Evolutionary conservation across 2,888 invertebrate species (phyloP), one percentile per base, ranked within the genome.

Genomic region (Thysanoteuthis rhombus): DNA sequence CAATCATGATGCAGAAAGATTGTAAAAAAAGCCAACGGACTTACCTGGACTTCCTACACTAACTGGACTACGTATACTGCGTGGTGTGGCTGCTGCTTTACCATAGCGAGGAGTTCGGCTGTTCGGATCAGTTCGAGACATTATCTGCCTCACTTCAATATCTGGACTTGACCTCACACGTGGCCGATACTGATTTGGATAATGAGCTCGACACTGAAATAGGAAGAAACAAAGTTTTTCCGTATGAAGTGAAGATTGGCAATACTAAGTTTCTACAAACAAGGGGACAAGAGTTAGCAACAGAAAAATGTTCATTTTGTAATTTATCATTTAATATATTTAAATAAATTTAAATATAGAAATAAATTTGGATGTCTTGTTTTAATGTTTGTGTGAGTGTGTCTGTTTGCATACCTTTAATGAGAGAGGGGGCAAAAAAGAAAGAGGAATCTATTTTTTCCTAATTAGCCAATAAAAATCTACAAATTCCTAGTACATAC

Each of bases 121-220:
- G 93, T 95, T 95, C 25, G 95, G 94, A 89, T 96, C 95, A 45
- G 95, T 94, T 22, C 95, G 94, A 19, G 96, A 95, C 96, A 97
- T 95, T 90, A 97, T 96, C 93, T 96, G 95, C 36, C 95, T 94
- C 40, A 97, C 97, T 94, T 97, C 97, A 36, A 96, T 96, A 94
- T 97, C 97, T 12, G 97, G 96, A 89, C 96, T 96, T 22, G 95
- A 95, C 92, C 95, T 95, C 25, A 94, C 94, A 39, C 94, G 94
- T 94, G 96, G 96, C 94, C 95, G 93, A 96, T 96, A 97, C 92
- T 96, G 96, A n/a, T 95, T 94, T 36, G 95, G 94, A 93, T 96
- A 95, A 89, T 95, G 94, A 12, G 96, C 97, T 92, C 97, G 94
- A 32, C 97, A 96, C 96, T 97, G 94, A 90, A 94, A 94, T 16